Base-by-base conservation (phyloP, 92 coral and sea anemone genomes). In the Phenganax subtilis region DNA sequence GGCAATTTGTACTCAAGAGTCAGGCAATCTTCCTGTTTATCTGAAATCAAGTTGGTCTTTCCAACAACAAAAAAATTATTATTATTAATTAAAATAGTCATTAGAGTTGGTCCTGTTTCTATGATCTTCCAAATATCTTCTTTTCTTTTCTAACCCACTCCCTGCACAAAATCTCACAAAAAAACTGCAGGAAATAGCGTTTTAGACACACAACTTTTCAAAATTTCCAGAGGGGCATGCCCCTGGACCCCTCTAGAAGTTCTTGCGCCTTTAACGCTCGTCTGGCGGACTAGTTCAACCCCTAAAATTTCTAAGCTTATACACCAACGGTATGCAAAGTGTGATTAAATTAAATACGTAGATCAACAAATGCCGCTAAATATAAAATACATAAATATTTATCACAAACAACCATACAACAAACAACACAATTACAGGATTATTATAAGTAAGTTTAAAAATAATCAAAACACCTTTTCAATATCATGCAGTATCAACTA, bases 21-120 rank as follows among this genome's bases (percentile, higher is more conserved):
- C 66, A 60, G 66, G 66, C 66, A 60, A 60, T 60, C 66, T 60
- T 60, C 66, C 66, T 60, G 66, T 60, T 60, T 60, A 60, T 27
- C 66, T 60, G 66, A 60, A 60, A 60, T 60, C 66, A 60, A 60
- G 12, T 60, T 60, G 66, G 15, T 27, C 66, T 60, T 60, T 60
- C 20, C 66, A 16, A 60, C 66, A 20, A 20, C 25, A 20, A 20
- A 20, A 20, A 20, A 20, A 20, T 20, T 20, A 20, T 20, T 20
- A 20, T 20, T 20, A 20, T 20, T 20, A 20, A 20, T 20, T 20
- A 20, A 20, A 20, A 20, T 20, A 20, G 25, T 20, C 25, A 20
- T 20, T 20, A 20, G 25, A 20, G 25, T 20, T 20, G 25, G 25
- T 20, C 25, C 25, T 20, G 25, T 20, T 20, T 20, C 25, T 20